Base-by-base conservation (phyloP, 2,113 vertebrate species). In the Chroicocephalus ridibundus region DNA sequence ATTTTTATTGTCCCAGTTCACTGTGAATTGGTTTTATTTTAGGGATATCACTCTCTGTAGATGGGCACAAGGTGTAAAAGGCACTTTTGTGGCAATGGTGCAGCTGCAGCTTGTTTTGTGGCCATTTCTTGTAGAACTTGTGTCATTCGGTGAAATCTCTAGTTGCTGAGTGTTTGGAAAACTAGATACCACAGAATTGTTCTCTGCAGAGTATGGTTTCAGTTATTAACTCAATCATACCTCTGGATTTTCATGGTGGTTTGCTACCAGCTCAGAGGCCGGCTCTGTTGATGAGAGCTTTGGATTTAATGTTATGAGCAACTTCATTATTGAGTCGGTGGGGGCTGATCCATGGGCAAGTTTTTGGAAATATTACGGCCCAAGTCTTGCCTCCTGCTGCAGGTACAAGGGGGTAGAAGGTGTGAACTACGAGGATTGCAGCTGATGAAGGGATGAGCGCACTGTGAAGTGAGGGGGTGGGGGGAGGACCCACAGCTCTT, bases 401-500 rank as follows among this genome's bases (percentile, higher is more conserved):
- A 74, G 34, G 13, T 16, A 10, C 13, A 2, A 2, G 1, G 3
- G 10, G 34, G 27, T 34, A 36, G 46, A 40, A 58, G 22, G 36
- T 42, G 21, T 0, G 1, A 32, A 25, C n/a, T 6, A 10, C 4
- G 13, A 11, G 0, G 0, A 26, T 62, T 44, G 25, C 19, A 42
- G 0, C 6, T 24, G 13, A 2, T 24, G 3, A 36, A 51, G 22
- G 69, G 26, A n/a, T 27, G 20, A 76, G 19, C 16, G 11, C 19
- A 4, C 2, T 20, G 40, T 22, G 38, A 51, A 13, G 17, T 12
- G 34, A 38, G 16, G 47, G 3, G 3, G 20, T 16, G 31, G 6
- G 69, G 19, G 34, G 22, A 16, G n/a, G 22, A 51, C 18, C 11
- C 27, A 40, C 25, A 25, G 61, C 22, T 4, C 19, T 27, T 27